Conservation (phyloP, 2,797 vertebrate genomes). For the Ctenochaetus hawaiiensis region DNA sequence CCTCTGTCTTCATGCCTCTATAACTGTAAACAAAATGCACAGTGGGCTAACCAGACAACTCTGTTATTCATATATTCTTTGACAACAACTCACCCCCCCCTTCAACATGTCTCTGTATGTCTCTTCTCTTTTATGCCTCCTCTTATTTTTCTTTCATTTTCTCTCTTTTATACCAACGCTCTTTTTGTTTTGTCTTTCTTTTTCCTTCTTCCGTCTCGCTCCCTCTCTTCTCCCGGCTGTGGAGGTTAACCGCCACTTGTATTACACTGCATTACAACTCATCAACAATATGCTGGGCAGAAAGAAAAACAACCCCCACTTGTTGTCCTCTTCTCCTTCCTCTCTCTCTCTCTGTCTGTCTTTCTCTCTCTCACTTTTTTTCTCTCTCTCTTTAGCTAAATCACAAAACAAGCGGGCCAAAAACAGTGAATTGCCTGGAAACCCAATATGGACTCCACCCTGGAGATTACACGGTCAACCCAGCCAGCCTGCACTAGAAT, state of each 20-base stretch:
- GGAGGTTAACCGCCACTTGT: slow-evolving; percentile 88
- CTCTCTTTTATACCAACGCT: slow-evolving; percentile 21
- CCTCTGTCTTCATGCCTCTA: slow-evolving; percentile 17
- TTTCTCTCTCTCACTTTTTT: slow-evolving; percentile 52
- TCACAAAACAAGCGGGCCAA: slow-evolving; percentile 78
- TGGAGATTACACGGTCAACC: slow-evolving; percentile 84
- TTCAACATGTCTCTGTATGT: slow-evolving; percentile 29
- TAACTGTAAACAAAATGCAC: slow-evolving; percentile 54
- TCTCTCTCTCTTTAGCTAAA: slow-evolving; percentile 68
- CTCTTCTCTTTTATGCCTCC: slow-evolving; percentile 27
- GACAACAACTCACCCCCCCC: slow-evolving; percentile 14
- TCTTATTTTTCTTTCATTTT: slow-evolving; percentile 7
- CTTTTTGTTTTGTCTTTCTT: slow-evolving; percentile 37
- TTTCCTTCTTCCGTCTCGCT: slow-evolving; percentile 10
- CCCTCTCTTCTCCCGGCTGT: slow-evolving; percentile 58
- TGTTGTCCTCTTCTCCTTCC: slow-evolving; percentile 58
- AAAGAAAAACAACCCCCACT: slow-evolving; percentile 69
- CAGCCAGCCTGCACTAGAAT: slow-evolving; percentile 82
- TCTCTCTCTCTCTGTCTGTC: slow-evolving; percentile 36
- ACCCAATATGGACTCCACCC: slow-evolving; percentile 87
- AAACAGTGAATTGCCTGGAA: slow-evolving; percentile 80
- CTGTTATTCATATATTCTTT: slow-evolving; percentile 39
- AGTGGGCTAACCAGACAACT: slow-evolving; percentile 26
- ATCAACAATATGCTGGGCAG: slow-evolving; percentile 71
- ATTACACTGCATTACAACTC: slow-evolving; percentile 85